phyloP scores from a whole-genome alignment of 2,797 vertebrate species.

The Danionella dracula region DNA sequence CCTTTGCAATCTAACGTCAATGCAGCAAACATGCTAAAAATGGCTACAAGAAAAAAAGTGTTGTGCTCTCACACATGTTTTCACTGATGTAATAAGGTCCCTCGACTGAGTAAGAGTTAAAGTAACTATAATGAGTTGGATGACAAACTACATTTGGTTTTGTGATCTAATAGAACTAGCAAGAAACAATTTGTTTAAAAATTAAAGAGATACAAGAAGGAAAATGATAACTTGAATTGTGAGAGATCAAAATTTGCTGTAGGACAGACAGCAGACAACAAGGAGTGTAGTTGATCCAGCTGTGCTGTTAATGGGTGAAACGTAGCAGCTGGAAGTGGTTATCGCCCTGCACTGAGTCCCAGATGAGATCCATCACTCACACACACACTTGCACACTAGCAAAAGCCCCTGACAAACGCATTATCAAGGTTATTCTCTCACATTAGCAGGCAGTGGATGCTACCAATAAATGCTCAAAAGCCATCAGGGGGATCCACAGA shows the following conservation, averaged over 20 bases:
- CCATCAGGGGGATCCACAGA: not conserved
- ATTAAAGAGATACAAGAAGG: no score
- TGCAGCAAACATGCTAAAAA: slow-evolving; percentile 26
- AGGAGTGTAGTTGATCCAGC: slow-evolving; percentile 55
- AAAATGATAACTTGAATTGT: no score
- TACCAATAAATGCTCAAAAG: slow-evolving; percentile 27
- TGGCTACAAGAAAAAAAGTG: not conserved
- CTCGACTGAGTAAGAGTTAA: not conserved
- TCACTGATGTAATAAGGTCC: slow-evolving; percentile 13
- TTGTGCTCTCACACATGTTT: slow-evolving; percentile 6
- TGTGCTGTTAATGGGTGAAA: slow-evolving; percentile 66
- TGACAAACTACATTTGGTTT: no score
- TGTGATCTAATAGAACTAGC: no score
- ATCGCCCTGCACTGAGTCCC: slow-evolving; percentile 54
- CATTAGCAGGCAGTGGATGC: slow-evolving; percentile 27
- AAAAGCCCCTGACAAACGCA: slow-evolving; percentile 34
- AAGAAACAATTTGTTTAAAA: no score
- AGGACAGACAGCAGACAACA: not conserved
- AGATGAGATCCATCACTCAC: slow-evolving; percentile 38
- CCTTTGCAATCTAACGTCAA: not conserved
- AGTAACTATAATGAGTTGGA: not conserved
- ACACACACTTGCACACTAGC: not conserved
- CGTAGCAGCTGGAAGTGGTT: slow-evolving; percentile 63
- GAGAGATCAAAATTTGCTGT: not conserved
- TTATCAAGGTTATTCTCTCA: slow-evolving; percentile 38